Conservation (phyloP, 2,113 vertebrate species). For the Sinocyclocheilus anshuiensis region DNA sequence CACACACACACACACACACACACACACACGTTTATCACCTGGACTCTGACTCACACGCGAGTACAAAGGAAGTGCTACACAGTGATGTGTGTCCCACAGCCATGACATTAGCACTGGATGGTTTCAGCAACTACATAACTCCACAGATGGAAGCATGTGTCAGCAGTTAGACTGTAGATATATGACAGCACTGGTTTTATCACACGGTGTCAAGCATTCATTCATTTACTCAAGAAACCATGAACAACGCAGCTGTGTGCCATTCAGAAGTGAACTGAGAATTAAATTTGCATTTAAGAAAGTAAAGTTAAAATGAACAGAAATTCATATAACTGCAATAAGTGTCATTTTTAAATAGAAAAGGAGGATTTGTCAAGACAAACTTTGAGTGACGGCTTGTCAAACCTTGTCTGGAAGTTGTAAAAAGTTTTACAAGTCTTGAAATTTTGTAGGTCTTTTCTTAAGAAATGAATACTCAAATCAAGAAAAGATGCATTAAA, state of each 20-base stretch:
- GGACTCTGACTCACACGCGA: constrained; percentile 27
- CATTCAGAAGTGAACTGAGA: neutral
- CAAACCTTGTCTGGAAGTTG: neutral
- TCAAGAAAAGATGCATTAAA: neutral
- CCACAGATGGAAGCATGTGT: constrained; percentile 9
- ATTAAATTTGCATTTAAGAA: neutral
- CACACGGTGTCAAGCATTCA: neutral
- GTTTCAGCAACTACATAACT: neutral
- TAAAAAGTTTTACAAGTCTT: too few species aligned
- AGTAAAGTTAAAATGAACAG: too few species aligned
- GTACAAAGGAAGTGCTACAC: constrained; percentile 37
- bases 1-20: neutral
- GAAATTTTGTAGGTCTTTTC: too few species aligned
- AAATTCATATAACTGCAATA: neutral
- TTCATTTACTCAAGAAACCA: neutral
- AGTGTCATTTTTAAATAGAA: neutral
- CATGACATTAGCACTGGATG: neutral
- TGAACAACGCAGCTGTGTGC: neutral
- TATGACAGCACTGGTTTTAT: neutral
- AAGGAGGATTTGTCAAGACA: neutral
- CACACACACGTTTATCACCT: constrained; percentile 38
- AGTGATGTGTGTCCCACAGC: neutral
- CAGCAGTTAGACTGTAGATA: constrained; percentile 18
- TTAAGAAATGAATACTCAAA: neutral
- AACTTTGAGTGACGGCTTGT: neutral